These are phyloP conservation scores for Folsomia manolachei DNA, from an alignment of 2,888 invertebrate species.

Conservation along the genomic window DNA sequence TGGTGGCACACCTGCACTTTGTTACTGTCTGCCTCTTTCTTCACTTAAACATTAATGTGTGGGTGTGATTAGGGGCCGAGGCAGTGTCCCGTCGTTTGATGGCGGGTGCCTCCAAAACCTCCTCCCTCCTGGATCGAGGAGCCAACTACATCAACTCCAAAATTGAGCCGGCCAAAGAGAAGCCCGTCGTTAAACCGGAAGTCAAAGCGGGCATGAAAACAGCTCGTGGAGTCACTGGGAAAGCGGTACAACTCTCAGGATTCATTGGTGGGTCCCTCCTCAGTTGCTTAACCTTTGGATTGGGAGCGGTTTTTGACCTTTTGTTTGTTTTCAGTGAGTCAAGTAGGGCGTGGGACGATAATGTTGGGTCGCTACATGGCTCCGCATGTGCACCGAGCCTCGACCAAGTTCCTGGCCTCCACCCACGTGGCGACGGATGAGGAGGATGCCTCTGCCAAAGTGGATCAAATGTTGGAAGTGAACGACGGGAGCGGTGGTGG, in stretches of 20 bases:
- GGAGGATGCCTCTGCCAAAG: constrained; percentile 59
- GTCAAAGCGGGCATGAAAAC: constrained; percentile 62
- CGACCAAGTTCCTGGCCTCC: constrained; percentile 61
- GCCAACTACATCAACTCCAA: constrained; percentile 64
- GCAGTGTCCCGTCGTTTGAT: constrained; percentile 66
- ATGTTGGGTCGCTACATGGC: constrained; percentile 66
- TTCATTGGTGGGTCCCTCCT: constrained; percentile 63
- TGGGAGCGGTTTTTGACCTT: too few species aligned
- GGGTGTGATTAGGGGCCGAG: constrained; percentile 59
- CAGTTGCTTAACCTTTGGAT: background rate
- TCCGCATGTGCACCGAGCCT: constrained; percentile 66
- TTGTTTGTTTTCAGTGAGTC: constrained; percentile 54
- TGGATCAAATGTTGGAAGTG: constrained; percentile 64
- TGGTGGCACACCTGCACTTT: too few species aligned
- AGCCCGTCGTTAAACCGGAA: constrained; percentile 58
- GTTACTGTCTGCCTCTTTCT: too few species aligned
- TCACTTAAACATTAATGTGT: too few species aligned
- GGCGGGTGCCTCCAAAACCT: constrained; percentile 66
- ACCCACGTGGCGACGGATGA: constrained; percentile 59
- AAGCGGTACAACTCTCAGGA: constrained; percentile 67
- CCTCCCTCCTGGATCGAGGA: constrained; percentile 61
- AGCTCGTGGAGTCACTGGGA: constrained; percentile 66
- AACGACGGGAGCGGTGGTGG: constrained; percentile 70
- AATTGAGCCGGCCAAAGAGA: constrained; percentile 56
- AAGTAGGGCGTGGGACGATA: constrained; percentile 66